Conservation (phyloP, 2,888 invertebrate species). For the Caenorhabditis drosophilae region DNA sequence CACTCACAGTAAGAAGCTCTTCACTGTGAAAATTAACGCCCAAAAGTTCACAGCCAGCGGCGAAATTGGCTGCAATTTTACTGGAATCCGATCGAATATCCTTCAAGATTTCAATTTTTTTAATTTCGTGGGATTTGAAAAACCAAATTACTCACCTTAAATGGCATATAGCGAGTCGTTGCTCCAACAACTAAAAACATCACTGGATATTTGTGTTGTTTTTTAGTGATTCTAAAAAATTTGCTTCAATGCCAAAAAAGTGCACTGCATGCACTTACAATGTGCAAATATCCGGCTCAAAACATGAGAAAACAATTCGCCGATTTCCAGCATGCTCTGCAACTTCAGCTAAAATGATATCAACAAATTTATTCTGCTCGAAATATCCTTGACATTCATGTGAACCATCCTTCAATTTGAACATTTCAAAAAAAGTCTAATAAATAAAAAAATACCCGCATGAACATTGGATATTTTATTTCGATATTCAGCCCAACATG, state of each 20-base stretch:
- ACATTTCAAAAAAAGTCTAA: neutral
- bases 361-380: slow-evolving; percentile 90
- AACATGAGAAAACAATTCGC: slow-evolving; percentile 90
- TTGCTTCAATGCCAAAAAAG: neutral
- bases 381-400: slow-evolving; percentile 70
- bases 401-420: slow-evolving; percentile 70
- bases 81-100: slow-evolving; percentile 52
- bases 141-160: slow-evolving; percentile 25
- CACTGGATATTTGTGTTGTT: slow-evolving; percentile 95
- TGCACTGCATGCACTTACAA: slow-evolving; percentile 71
- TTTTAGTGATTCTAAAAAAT: slow-evolving; percentile 78
- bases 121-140: neutral
- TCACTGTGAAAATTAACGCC: slow-evolving; percentile 92
- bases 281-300: slow-evolving; percentile 93
- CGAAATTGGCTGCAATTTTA: slow-evolving; percentile 63
- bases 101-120: slow-evolving; percentile 10
- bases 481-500: slow-evolving; percentile 95
- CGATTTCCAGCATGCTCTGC: slow-evolving; percentile 81
- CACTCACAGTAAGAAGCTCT: slow-evolving; percentile 81
- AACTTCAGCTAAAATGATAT: slow-evolving; percentile 82
- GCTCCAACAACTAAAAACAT: slow-evolving; percentile 88
- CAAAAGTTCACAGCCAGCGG: slow-evolving; percentile 56
- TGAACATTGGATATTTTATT: slow-evolving; percentile 90
- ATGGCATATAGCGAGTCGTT: slow-evolving; percentile 75
- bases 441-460: slow-evolving; percentile 41